Percentiles rank a stretch among this genome's conserved stretches.
phyloP scores from a whole-genome alignment of 2,113 vertebrate species.

The Camelus bactrianus region DNA sequence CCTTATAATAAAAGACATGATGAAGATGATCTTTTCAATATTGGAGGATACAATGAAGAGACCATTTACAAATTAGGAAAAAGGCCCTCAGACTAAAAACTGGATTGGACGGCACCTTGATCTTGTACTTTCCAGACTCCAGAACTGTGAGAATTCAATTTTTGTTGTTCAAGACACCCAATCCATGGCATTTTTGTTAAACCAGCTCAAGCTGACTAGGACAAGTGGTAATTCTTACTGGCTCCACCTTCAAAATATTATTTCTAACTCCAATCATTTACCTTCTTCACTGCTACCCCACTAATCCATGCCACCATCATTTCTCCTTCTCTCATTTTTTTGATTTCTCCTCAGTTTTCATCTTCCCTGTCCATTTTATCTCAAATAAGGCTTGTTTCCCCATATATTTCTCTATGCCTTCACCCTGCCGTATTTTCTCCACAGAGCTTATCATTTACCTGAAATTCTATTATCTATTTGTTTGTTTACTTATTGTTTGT shows the following conservation, averaged over 20 bases:
- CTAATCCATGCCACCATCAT: neutral
- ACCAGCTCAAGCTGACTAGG: neutral
- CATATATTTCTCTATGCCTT: neutral
- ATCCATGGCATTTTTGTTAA: neutral
- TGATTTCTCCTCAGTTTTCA: conserved; percentile 1
- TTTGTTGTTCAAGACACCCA: neutral
- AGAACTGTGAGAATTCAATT: neutral
- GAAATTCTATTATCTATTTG: conserved; percentile 29
- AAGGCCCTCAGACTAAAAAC: neutral
- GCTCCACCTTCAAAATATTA: neutral
- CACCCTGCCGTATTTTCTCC: neutral
- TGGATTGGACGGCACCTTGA: neutral
- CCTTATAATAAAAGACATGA: neutral
- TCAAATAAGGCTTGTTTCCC: neutral
- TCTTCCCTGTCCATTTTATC: neutral
- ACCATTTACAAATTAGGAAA: neutral
- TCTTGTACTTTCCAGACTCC: neutral
- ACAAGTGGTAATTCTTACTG: neutral
- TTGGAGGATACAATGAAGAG: neutral
- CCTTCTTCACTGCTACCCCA: neutral
- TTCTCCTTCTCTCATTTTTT: neutral
- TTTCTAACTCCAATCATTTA: neutral
- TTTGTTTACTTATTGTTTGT: neutral
- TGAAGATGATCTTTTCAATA: neutral
- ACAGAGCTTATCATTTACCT: neutral